Evolutionary conservation across 2,888 invertebrate genomes (phyloP).

Genomic region (Agriotes lineatus): DNA sequence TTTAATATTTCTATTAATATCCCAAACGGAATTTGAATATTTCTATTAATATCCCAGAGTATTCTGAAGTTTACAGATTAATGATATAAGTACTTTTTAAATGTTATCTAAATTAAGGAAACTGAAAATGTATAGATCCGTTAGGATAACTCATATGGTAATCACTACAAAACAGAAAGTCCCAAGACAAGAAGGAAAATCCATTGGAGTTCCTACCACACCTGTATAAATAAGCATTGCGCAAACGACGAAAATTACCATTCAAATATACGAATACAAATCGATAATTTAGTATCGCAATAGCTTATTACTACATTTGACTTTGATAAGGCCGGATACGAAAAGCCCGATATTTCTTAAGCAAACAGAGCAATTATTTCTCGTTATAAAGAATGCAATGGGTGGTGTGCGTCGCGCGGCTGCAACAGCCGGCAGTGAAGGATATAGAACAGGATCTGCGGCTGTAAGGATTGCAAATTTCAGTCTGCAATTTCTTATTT

Average conservation of each 20-base stretch:
- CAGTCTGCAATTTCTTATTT: conserved; percentile 8
- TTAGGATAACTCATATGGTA: no score
- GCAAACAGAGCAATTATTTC: not conserved
- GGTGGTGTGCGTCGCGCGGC: conserved; percentile 5
- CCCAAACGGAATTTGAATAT: no score
- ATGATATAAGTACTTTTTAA: no score
- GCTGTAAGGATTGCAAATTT: conserved; percentile 6
- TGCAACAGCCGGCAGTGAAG: conserved; percentile 1
- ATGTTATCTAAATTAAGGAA: no score
- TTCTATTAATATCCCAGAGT: no score
- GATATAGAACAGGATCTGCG: conserved; percentile 23
- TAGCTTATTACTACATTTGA: conserved; percentile 8
- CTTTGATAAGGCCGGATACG: conserved; percentile 3
- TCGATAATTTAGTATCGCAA: not conserved
- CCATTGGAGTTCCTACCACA: not conserved
- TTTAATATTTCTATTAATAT: no score
- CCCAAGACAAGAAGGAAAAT: no score
- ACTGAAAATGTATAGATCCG: no score
- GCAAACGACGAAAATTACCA: conserved; percentile 9
- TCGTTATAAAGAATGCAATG: conserved; percentile 6
- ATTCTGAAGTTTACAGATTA: no score
- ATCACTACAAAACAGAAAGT: no score
- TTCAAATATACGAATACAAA: conserved; percentile 1
- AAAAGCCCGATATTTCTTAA: not conserved
- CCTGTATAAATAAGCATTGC: not conserved